Conservation (phyloP, 2,888 invertebrate genomes). For the Syrphus vitripennis region DNA sequence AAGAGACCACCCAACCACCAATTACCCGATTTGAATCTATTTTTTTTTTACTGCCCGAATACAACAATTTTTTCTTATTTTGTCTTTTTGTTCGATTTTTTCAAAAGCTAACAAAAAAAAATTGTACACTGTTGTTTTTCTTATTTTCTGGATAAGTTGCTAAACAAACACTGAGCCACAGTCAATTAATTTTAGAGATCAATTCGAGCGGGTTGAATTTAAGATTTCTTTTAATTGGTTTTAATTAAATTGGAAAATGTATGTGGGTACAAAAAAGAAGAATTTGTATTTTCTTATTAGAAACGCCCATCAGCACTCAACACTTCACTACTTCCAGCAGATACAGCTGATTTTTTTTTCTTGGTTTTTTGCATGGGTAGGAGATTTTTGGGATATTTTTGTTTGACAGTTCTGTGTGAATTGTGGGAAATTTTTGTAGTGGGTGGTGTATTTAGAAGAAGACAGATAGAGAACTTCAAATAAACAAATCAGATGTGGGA, state of each 20-base stretch:
- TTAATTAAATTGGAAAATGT: slow-evolving; percentile 60
- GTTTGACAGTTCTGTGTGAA: slow-evolving; percentile 25
- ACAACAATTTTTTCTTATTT: neutral
- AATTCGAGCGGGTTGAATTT: slow-evolving; percentile 28
- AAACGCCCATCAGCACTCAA: slow-evolving; percentile 57
- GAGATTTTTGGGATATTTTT: neutral
- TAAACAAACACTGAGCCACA: neutral
- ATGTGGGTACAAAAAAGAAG: slow-evolving; percentile 17
- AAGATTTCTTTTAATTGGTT: slow-evolving; percentile 52
- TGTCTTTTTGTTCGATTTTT: neutral
- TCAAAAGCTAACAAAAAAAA: neutral
- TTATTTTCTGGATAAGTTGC: neutral
- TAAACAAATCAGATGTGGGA: slow-evolving; percentile 24
- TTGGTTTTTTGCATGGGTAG: neutral
- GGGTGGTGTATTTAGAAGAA: neutral
- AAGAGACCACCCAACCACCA: slow-evolving; percentile 26
- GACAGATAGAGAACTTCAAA: neutral
- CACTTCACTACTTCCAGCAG: slow-evolving; percentile 10
- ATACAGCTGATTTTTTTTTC: slow-evolving; percentile 59
- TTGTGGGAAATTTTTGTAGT: neutral
- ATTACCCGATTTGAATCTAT: neutral
- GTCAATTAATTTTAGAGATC: neutral
- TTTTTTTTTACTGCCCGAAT: neutral
- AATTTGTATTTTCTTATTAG: slow-evolving; percentile 52
- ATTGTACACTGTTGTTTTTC: neutral